Evolutionary conservation across 2,888 invertebrate species (phyloP), one percentile per base, ranked within the genome.

Genomic region (Teleiodes luculella): DNA sequence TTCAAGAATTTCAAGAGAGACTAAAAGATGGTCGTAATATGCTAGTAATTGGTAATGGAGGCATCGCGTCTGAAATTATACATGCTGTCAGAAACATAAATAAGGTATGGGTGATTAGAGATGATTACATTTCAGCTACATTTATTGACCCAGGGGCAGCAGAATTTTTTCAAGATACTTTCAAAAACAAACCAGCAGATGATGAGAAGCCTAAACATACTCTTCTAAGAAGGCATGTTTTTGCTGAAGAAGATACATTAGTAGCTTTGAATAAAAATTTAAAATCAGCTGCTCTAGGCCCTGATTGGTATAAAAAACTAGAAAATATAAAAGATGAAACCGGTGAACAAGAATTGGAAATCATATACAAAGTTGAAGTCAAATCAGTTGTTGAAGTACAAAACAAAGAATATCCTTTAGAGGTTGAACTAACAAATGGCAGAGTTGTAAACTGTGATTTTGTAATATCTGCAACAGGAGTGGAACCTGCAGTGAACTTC

Each of bases 101-200:
- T 74, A 93, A 98, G 49, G 90, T 97, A 57, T 99, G 99, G 99
- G 94, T 96, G 0, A 94, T 99, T 46, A 96, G 96, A 82, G 97
- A 99, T 86, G 92, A 94, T 61, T 96, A 96, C 62, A 97, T 99
- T 67, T 95, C 97, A 11, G 95, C 97, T 11, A 96, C 97, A 11
- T 99, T 98, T 85, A 93, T 99, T 49, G 99, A 99, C 87, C 94
- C 97, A 7, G 98, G 97, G 13, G 98, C 98, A 11, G 97, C 98
- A 5, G 94, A 97, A 80, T 99, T 99, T 82, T 96, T 98, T 67
- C 93, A 95, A 61, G 72, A 86, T 55, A 74, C 81, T 46, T 83
- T 89, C 54, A 78, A 69, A 62, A 72, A 66, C 39, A 73, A 70
- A 65, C 35, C 60, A 62, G 35, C 47, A 18, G 61, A 63, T 54